phyloP scores from a whole-genome alignment of 2,113 vertebrate genomes.

The Antidorcas marsupialis region DNA sequence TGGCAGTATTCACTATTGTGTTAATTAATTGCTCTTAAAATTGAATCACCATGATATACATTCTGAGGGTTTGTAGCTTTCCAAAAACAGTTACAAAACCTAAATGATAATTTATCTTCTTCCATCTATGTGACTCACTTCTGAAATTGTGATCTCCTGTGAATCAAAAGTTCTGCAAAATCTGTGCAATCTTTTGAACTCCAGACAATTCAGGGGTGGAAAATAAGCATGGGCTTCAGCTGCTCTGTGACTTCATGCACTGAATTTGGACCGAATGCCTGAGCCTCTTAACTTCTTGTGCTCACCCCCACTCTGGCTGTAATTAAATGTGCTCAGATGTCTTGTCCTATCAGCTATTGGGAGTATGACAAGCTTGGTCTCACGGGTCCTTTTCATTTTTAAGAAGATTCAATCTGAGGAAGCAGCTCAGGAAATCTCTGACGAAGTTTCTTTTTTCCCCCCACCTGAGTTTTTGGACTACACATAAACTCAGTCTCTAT shows the following conservation, averaged over 20 bases:
- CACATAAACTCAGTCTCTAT: background rate
- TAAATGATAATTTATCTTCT: background rate
- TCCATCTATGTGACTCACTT: background rate
- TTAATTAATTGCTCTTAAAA: background rate
- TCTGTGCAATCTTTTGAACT: background rate
- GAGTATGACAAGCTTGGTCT: background rate
- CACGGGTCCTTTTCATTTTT: background rate
- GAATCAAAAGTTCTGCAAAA: slow-evolving; percentile 1
- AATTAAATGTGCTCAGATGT: background rate
- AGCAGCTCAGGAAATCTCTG: background rate
- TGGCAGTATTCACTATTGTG: background rate
- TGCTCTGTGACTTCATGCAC: background rate
- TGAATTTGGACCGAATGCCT: background rate
- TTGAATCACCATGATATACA: background rate
- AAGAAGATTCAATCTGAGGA: slow-evolving; percentile 8
- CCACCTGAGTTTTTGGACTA: background rate
- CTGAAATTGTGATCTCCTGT: background rate
- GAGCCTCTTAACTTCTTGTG: background rate
- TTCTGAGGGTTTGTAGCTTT: background rate
- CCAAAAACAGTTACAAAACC: background rate
- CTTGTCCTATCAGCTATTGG: background rate
- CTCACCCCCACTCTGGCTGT: background rate
- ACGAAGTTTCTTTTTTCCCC: background rate
- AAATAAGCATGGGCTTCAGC: background rate
- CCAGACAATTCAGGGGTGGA: background rate